Evolutionary conservation across 2,113 vertebrate genomes (phyloP), one percentile per base, ranked within the genome.

Genomic region (Amazona guildingii): DNA sequence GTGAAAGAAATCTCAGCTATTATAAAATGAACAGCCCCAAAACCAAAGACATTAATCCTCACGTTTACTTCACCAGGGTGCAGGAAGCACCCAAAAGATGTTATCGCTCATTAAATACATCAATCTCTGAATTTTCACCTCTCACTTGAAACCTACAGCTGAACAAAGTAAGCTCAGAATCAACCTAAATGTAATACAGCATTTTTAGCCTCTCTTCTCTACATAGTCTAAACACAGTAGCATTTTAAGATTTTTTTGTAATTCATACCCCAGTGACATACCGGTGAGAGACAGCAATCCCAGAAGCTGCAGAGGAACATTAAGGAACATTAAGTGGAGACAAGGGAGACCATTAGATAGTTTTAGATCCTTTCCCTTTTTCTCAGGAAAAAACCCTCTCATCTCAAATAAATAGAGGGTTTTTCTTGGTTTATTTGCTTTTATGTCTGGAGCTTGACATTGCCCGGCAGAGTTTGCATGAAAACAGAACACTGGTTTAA

Each of bases 361-460:
- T 37, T 91, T 93, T 55, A 86, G 64, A 86, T 28, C 24, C 35
- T 14, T 59, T 63, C 29, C 37, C 29, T 6, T 59, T 63, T 43
- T 55, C 52, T 13, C 29, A 24, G 48, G 63, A 64, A 86, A 88
- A 62, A 39, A 25, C 19, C 13, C 17, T 91, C 72, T 93, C 72
- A 77, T 90, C 79, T 90, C 63, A 88, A 35, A 92, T 55, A 88
- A 94, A 85, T 44, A 93, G 48, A 64, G 39, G 18, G 7, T 1
- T n/a, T 90, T 76, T 83, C 72, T 80, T 86, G 16, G 75, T 93
- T 97, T 94, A 86, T 95, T 95, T 95, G 72, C 61, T 88, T 95
- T 94, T 72, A 41, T 84, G 80, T 91, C 95, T 95, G 83, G 61
- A 91, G 51, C 49, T 74, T 77, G 62, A 81, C 18, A 67, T 20